phyloP scores from a whole-genome alignment of 2,888 invertebrate species.

The Agonopterix arenella region DNA sequence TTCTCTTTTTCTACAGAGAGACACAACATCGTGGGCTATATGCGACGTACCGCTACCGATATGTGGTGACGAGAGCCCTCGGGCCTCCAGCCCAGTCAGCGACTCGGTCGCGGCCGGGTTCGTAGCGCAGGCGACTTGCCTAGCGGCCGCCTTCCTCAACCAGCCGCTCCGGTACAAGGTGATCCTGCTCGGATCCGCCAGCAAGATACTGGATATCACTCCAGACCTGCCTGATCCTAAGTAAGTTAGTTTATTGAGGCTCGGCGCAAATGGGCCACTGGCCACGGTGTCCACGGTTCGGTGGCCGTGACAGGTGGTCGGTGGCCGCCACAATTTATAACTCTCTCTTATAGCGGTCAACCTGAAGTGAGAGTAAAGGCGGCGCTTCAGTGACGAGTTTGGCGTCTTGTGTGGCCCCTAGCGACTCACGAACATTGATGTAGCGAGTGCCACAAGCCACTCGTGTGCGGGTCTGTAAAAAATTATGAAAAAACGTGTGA shows the following conservation, averaged over 20 bases:
- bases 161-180: slow-evolving; percentile 92
- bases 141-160: slow-evolving; percentile 89
- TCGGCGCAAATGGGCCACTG: too few relatives aligned
- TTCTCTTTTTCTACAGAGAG: slow-evolving; percentile 29
- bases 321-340: too few relatives aligned
- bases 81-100: slow-evolving; percentile 68
- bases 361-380: too few relatives aligned
- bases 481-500: too few relatives aligned
- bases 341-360: too few relatives aligned
- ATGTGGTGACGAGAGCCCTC: slow-evolving; percentile 47
- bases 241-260: slow-evolving; percentile 27
- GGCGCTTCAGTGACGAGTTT: too few relatives aligned
- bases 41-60: slow-evolving; percentile 47
- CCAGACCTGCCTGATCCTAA: slow-evolving; percentile 60
- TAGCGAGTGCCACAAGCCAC: too few relatives aligned
- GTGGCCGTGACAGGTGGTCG: too few relatives aligned
- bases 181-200: slow-evolving; percentile 87
- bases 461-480: too few relatives aligned
- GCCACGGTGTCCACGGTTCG: too few relatives aligned
- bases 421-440: too few relatives aligned
- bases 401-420: too few relatives aligned
- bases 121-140: slow-evolving; percentile 88
- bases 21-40: slow-evolving; percentile 47
- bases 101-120: slow-evolving; percentile 92
- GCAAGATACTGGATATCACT: slow-evolving; percentile 87